A percentile compares a stretch with the other conserved stretches of the same genome.
These are phyloP conservation scores for Ophioninae sp. DNA, from an alignment of 2,888 invertebrate species.

Conservation along the genomic window DNA sequence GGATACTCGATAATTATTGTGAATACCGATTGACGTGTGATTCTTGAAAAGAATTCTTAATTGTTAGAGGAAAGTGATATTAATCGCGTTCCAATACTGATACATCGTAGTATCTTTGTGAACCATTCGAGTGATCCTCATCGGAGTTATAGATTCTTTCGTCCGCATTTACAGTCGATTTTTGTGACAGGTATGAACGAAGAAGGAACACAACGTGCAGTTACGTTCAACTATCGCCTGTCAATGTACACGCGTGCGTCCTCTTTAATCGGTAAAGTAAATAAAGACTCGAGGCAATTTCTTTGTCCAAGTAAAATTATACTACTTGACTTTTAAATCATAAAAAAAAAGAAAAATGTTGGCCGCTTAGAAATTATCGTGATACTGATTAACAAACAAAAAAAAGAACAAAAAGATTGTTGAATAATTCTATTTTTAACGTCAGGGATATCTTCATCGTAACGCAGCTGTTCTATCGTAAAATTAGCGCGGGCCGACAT, in stretches of 20 bases:
- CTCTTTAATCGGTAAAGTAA: constrained; percentile 36
- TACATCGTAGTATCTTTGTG: constrained; percentile 8
- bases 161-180: constrained; percentile 15
- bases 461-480: constrained; percentile 42
- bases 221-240: constrained; percentile 29
- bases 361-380: constrained; percentile 49
- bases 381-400: constrained; percentile 38
- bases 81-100: constrained; percentile 6
- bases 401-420: constrained; percentile 29
- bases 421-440: constrained; percentile 59
- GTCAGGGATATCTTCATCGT: constrained; percentile 49
- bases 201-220: neutral
- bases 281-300: constrained; percentile 48
- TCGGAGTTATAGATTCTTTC: constrained; percentile 13
- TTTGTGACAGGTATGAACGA: constrained; percentile 50
- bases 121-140: constrained; percentile 11
- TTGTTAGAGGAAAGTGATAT: constrained; percentile 15
- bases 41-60: constrained; percentile 12
- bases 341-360: constrained; percentile 6
- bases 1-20: constrained; percentile 15
- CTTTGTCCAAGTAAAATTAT: constrained; percentile 55
- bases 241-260: constrained; percentile 31
- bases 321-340: constrained; percentile 48
- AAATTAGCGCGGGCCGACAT: constrained; percentile 33
- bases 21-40: constrained; percentile 30